Percentiles rank a stretch among this genome's conserved stretches.
These are phyloP conservation scores for Danionella cerebrum DNA, from an alignment of 2,113 vertebrate species.

Conservation along the genomic window DNA sequence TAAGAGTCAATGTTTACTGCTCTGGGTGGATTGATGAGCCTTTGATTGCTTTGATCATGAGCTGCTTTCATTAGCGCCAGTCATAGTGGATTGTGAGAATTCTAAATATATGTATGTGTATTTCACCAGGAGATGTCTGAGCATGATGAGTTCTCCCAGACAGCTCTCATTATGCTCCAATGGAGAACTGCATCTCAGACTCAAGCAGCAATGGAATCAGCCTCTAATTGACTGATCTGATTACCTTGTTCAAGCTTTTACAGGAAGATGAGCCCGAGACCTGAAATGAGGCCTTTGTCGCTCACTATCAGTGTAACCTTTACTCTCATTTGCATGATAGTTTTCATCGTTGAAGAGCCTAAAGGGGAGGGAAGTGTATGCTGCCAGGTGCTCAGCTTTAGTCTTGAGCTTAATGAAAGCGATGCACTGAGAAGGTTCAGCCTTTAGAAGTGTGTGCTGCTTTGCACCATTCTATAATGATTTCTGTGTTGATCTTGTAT, in stretches of 20 bases:
- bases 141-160: not conserved
- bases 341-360: slow-evolving; percentile 21
- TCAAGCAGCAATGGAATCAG: slow-evolving; percentile 1
- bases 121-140: not conserved
- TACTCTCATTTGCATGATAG: slow-evolving; percentile 38
- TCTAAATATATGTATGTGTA: slow-evolving; percentile 9
- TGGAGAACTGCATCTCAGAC: not conserved
- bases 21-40: slow-evolving; percentile 56
- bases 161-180: slow-evolving; percentile 2
- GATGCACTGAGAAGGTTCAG: slow-evolving; percentile 19
- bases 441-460: slow-evolving; percentile 21
- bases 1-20: slow-evolving; percentile 20
- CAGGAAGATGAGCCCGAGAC: slow-evolving; percentile 32
- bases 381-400: slow-evolving; percentile 26
- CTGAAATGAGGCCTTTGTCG: slow-evolving; percentile 37
- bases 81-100: slow-evolving; percentile 58
- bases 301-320: slow-evolving; percentile 39
- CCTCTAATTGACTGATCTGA: slow-evolving; percentile 37
- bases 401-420: slow-evolving; percentile 12
- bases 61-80: slow-evolving; percentile 66
- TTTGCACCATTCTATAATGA: not conserved
- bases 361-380: not conserved
- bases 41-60: slow-evolving; percentile 63
- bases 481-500: slow-evolving; percentile 7
- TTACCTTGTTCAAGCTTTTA: slow-evolving; percentile 35